Base-by-base conservation (phyloP, 2,888 invertebrate species). In the Torymus texanus region DNA sequence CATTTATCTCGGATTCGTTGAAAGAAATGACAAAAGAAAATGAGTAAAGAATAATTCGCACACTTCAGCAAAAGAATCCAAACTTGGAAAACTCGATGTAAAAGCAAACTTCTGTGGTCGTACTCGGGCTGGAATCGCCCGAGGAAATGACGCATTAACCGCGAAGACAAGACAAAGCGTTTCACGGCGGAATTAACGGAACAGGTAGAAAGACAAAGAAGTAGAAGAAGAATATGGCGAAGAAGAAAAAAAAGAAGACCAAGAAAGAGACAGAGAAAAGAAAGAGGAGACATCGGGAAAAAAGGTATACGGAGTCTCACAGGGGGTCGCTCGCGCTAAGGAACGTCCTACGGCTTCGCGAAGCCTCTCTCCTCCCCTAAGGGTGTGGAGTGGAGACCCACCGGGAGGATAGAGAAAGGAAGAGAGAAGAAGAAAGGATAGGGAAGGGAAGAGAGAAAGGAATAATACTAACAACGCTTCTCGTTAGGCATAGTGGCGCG, bases 261-360 rank as follows among this genome's bases (percentile, higher is more conserved):
- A 41, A 41, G 41, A 41, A 41, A 41, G 41, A 41, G 41, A 5
- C 41, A 16, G 41, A 50, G 55, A 71, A 16, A 74, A 72, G 76
- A 71, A 63, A 66, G 51, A 63, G 53, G 58, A 74, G 62, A 78
- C 61, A 53, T 50, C 0, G 29, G 56, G 41, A 78, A 18, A 78
- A 55, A 55, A 72, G 24, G 61, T 29, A 41, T 66, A 67, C 82
- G 61, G 59, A 41, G 41, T 41, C 41, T 70, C 50, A 41, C 55
- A 53, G 65, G 67, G 66, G 68, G 65, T 41, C 41, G 41, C 8
- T 41, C 41, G 50, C 3, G 14, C 21, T 10, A 70, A 14, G 16
- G 16, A 51, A 13, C 13, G 63, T 50, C 65, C 63, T 80, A 81
- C 56, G 80, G 82, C 82, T 81, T 81, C 79, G 82, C 75, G 79